phyloP scores from a whole-genome alignment of 2,113 vertebrate species.

The Neodon shergylaensis region DNA sequence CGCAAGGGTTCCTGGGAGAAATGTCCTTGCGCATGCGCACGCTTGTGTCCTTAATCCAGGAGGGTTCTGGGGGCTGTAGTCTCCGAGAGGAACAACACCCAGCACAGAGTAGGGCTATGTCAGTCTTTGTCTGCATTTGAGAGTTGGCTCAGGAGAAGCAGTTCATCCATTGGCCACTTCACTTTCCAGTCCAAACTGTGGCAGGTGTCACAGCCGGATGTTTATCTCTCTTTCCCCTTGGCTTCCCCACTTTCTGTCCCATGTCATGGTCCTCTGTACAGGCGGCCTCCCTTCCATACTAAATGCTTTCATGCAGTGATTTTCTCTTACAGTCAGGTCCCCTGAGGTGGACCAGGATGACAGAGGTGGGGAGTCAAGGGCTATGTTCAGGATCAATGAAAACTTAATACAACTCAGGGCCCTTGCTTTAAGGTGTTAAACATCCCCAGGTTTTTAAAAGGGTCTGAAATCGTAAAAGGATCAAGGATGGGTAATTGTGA shows the following conservation, averaged over 20 bases:
- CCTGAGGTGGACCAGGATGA: not conserved
- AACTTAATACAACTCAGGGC: not conserved
- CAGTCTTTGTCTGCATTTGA: not conserved
- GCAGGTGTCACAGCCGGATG: not conserved
- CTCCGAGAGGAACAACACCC: too few relatives aligned
- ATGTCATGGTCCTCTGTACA: not conserved
- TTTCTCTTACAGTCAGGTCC: not conserved
- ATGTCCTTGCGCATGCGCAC: too few relatives aligned
- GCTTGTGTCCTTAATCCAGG: too few relatives aligned
- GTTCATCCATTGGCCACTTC: not conserved
- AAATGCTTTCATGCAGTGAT: not conserved
- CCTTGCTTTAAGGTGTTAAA: not conserved
- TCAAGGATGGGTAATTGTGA: not conserved
- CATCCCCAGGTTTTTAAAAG: not conserved
- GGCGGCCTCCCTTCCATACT: not conserved
- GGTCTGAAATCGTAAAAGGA: not conserved
- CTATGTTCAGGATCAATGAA: not conserved
- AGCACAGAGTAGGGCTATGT: not conserved
- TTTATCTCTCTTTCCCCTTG: not conserved
- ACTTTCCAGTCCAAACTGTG: not conserved
- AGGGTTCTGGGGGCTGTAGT: too few relatives aligned
- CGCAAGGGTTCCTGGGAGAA: too few relatives aligned
- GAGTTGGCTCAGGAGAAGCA: not conserved
- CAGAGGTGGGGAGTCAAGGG: not conserved
- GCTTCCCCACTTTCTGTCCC: not conserved